Conservation (phyloP, 2,113 vertebrate species). For the Tachysurus fulvidraco region DNA sequence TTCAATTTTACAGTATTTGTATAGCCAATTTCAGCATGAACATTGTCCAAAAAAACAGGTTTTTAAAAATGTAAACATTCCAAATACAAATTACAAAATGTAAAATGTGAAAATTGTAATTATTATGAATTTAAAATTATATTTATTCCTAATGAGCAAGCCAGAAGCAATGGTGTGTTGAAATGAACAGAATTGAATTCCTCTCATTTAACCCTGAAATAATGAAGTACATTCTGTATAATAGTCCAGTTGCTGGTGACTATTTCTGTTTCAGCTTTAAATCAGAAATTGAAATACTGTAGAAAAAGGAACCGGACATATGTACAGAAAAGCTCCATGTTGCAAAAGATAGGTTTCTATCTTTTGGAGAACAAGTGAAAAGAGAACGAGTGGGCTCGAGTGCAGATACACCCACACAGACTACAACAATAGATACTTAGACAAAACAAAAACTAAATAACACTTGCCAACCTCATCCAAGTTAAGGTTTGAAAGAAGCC, state of each 20-base stretch:
- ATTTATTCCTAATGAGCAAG: too few species aligned
- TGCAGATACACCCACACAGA: conserved; percentile 39
- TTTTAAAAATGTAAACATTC: too few species aligned
- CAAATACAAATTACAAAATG: too few species aligned
- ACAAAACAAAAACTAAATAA: conserved; percentile 43
- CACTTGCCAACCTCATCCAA: conserved; percentile 24
- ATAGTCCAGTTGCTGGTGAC: background rate
- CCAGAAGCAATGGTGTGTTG: background rate
- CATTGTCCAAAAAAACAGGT: too few species aligned
- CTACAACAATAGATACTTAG: conserved; percentile 16
- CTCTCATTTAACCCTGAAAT: background rate
- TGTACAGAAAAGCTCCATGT: background rate
- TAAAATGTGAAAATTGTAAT: too few species aligned
- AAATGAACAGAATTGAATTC: background rate
- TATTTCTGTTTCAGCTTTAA: background rate
- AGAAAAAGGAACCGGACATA: background rate
- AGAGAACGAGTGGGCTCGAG: background rate
- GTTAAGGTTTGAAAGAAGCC: conserved; percentile 11
- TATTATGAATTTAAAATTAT: too few species aligned
- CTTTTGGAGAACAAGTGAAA: conserved; percentile 18
- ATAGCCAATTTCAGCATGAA: too few species aligned
- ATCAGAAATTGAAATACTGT: background rate
- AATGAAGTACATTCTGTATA: background rate
- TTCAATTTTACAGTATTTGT: too few species aligned
- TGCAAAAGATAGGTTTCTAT: conserved; percentile 6